phyloP scores from a whole-genome alignment of 2,113 vertebrate genomes.

The Tragelaphus buxtoni region DNA sequence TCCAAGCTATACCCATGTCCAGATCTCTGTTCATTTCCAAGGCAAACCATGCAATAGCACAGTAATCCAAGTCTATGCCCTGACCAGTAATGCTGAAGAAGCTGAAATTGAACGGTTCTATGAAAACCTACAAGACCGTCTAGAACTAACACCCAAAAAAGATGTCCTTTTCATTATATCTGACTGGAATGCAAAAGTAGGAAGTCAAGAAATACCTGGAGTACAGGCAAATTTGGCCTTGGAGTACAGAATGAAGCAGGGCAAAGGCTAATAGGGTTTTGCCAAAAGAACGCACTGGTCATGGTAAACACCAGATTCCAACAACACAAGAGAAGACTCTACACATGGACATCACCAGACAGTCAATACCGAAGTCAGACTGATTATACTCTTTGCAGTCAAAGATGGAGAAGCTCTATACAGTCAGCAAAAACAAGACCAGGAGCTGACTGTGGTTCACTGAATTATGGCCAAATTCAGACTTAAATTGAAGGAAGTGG shows the following conservation, averaged over 20 bases:
- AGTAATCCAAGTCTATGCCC: neutral
- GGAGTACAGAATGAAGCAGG: neutral
- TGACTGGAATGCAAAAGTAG: neutral
- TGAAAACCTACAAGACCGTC: neutral
- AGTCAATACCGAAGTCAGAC: neutral
- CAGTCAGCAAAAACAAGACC: neutral
- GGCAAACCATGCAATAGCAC: neutral
- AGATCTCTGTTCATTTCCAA: neutral
- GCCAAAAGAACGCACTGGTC: neutral
- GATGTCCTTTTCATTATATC: neutral
- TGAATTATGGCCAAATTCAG: neutral
- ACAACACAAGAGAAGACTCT: neutral
- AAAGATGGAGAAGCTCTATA: neutral
- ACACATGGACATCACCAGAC: neutral
- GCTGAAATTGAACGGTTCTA: neutral
- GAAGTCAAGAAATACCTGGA: neutral
- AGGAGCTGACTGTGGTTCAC: neutral
- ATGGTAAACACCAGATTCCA: neutral
- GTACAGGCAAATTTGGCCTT: neutral
- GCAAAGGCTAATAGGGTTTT: neutral
- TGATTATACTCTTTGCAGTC: neutral
- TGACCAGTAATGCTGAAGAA: neutral
- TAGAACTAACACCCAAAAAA: neutral
- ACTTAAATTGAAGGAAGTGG: neutral
- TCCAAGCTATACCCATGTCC: neutral